Evolutionary conservation across 1,140 invertebrate species (phyloP).

Genomic region (Bombus difficillimus): DNA sequence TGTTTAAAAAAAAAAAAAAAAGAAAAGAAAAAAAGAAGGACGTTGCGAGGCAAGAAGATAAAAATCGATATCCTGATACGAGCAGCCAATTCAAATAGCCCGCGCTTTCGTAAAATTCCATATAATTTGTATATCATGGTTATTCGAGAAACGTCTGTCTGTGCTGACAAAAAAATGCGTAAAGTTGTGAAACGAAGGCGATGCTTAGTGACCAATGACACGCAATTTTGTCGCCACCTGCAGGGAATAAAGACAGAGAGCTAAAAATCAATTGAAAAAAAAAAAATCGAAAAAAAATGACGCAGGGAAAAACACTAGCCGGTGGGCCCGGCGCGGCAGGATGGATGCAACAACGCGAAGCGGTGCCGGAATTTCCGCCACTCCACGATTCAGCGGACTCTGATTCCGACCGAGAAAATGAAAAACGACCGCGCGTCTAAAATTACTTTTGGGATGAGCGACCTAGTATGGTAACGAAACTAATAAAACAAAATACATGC

Average conservation of each 20-base stretch:
- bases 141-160: slow-evolving; percentile 4
- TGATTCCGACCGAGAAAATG: slow-evolving; percentile 82
- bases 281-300: slow-evolving; percentile 76
- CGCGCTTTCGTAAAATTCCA: slow-evolving; percentile 17
- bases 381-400: slow-evolving; percentile 82
- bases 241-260: slow-evolving; percentile 77
- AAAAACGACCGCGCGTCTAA: slow-evolving; percentile 81
- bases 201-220: slow-evolving; percentile 68
- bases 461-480: slow-evolving; percentile 32
- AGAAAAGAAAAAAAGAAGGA: not conserved
- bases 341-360: slow-evolving; percentile 80
- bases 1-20: not conserved
- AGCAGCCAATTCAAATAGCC: slow-evolving; percentile 33
- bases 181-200: slow-evolving; percentile 45
- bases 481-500: not conserved
- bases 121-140: not conserved
- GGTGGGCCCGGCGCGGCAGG: slow-evolving; percentile 77
- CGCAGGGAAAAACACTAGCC: slow-evolving; percentile 81
- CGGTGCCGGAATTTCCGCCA: slow-evolving; percentile 79
- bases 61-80: slow-evolving; percentile 19
- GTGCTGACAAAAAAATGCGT: slow-evolving; percentile 17
- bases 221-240: slow-evolving; percentile 75
- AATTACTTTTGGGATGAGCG: slow-evolving; percentile 44
- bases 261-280: slow-evolving; percentile 75
- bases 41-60: too few relatives aligned